Conservation (phyloP, 2,888 invertebrate species). For the Anticlea derivata region DNA sequence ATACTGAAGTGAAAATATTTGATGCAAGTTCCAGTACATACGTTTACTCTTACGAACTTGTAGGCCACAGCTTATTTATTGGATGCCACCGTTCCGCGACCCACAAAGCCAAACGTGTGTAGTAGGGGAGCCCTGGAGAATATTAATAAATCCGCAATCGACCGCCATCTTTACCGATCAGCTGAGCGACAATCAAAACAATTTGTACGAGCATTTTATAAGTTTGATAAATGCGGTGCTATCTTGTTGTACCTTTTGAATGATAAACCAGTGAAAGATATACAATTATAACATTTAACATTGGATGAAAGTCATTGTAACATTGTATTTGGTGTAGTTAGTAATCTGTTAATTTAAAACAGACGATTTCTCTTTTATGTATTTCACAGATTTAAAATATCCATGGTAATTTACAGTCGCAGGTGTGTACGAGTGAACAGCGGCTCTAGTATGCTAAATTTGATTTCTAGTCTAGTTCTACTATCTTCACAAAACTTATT, state of each 20-base stretch:
- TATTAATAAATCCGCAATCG: constrained; percentile 54
- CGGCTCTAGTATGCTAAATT: constrained; percentile 2
- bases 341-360: constrained; percentile 1
- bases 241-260: constrained; percentile 12
- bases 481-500: constrained; percentile 13
- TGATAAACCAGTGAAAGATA: constrained; percentile 10
- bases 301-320: constrained; percentile 34
- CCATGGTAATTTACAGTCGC: too few species aligned
- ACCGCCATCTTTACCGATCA: constrained; percentile 36
- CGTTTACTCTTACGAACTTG: constrained; percentile 58
- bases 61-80: constrained; percentile 58
- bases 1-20: constrained; percentile 44
- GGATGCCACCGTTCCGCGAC: constrained; percentile 68
- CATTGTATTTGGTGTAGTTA: constrained; percentile 7
- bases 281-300: constrained; percentile 26
- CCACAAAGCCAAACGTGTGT: constrained; percentile 64
- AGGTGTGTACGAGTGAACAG: not conserved
- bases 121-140: constrained; percentile 56
- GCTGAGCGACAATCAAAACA: constrained; percentile 30
- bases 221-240: constrained; percentile 7
- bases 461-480: constrained; percentile 12
- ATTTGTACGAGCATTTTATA: not conserved
- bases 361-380: not conserved
- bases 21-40: constrained; percentile 49
- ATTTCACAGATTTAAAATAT: too few species aligned